phyloP scores from a whole-genome alignment of 2,797 vertebrate genomes.

The Gobio occitaniae region DNA sequence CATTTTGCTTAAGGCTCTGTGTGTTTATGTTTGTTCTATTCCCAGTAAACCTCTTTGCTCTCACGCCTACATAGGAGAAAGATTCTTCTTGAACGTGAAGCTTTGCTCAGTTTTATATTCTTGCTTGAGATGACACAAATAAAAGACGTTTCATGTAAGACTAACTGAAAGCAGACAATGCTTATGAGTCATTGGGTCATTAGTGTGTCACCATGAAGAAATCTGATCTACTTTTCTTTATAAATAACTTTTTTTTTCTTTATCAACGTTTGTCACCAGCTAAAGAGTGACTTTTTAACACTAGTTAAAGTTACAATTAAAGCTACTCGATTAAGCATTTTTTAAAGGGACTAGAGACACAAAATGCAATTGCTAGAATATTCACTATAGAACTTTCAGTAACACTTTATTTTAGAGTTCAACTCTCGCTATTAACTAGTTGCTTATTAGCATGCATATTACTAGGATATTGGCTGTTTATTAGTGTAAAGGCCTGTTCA shows the following conservation, averaged over 20 bases:
- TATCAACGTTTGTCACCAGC: conserved; percentile 16
- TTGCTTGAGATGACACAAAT: conserved; percentile 10
- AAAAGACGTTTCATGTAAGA: conserved; percentile 9
- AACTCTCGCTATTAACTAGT: no score
- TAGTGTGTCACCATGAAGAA: conserved; percentile 28
- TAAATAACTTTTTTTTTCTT: conserved; percentile 18
- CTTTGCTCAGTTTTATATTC: background rate
- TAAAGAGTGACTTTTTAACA: conserved; percentile 35
- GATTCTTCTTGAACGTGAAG: background rate
- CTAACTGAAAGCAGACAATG: conserved; percentile 24
- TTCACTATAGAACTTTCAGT: background rate
- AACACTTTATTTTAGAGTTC: no score
- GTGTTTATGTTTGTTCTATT: conserved; percentile 56
- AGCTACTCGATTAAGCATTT: background rate
- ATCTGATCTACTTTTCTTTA: conserved; percentile 33
- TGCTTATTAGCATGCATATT: no score
- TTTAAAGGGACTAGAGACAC: background rate
- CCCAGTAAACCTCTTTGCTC: conserved; percentile 28
- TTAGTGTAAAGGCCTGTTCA: no score
- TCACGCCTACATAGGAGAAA: conserved; percentile 14
- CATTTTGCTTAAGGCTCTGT: conserved; percentile 61
- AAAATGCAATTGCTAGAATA: background rate
- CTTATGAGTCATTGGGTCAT: conserved; percentile 44
- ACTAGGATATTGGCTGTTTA: no score
- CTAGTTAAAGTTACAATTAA: background rate